Percentiles rank a stretch among this genome's conserved stretches.
Conservation (phyloP, 2,113 vertebrate genomes). For the Sturnus vulgaris region DNA sequence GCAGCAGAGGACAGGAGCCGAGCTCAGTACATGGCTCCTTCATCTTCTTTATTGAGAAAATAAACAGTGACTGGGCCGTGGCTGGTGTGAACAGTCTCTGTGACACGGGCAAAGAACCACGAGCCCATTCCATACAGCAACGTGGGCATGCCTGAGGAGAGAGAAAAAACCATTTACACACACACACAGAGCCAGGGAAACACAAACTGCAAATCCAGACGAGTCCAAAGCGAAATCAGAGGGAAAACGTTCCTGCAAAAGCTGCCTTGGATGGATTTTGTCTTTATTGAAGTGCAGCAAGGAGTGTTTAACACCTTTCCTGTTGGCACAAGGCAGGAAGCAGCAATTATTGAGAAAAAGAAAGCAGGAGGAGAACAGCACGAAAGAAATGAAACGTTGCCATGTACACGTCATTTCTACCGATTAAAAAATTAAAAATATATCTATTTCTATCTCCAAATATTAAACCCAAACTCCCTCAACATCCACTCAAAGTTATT, state of each 20-base stretch:
- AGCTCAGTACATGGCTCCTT: constrained; percentile 87
- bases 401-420: background rate
- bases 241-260: background rate
- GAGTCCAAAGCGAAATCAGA: background rate
- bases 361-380: background rate
- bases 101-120: constrained; percentile 89
- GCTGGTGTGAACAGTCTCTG: constrained; percentile 90
- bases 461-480: background rate
- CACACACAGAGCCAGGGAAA: background rate
- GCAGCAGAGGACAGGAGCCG: background rate
- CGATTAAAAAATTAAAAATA: background rate
- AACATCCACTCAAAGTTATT: background rate
- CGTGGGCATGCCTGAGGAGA: constrained; percentile 89
- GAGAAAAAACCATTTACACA: constrained; percentile 17
- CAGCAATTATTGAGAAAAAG: background rate
- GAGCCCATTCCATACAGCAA: constrained; percentile 93
- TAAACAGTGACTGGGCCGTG: constrained; percentile 88
- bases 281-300: background rate
- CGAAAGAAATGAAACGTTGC: background rate
- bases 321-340: background rate
- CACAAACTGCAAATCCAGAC: rapidly evolving
- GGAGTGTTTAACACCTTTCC: background rate
- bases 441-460: background rate
- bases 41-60: constrained; percentile 96
- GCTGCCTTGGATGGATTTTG: background rate